Evolutionary conservation across 1,140 invertebrate genomes (phyloP), one percentile per base, ranked within the genome.

Genomic region (Meloidogyne chitwoodi): DNA sequence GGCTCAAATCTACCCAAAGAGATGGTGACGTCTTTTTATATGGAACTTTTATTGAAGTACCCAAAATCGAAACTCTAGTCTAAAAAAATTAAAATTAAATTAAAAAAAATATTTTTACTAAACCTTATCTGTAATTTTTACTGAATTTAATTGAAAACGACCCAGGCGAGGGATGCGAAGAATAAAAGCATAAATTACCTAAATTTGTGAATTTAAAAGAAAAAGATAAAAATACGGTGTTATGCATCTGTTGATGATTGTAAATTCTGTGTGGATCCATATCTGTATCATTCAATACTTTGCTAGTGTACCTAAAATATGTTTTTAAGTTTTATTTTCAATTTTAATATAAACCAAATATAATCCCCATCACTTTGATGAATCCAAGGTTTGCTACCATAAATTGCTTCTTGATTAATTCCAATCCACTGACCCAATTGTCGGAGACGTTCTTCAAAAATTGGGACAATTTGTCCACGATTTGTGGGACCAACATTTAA

Each of bases 381-480:
- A 29, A 84, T 83, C 85, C 85, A 85, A 8, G 93, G 93, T 34
- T 88, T 90, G 0, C 91, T 91, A n/a, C 88, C 89, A 84, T 94
- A 98, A 83, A 98, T 93, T 0, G 93, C 93, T 87, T 95, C 92
- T 3, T 93, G 94, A 86, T 96, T 96, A 1, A 92, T 87, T 14
- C 89, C 82, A 8, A 98, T 87, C 93, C 94, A 96, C 14, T 86
- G 76, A 56, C 92, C 92, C n/a, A 91, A 63, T 80, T 90, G 87
- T 2, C 90, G 85, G 0, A 98, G 89, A 76, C 94, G 89, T 84
- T 97, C 93, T 89, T 96, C 91, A 88, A 93, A 96, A 83, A 98
- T 93, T 11, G 93, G 92, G 12, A 90, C 84, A 73, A 98, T 95
- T 61, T 69, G 66, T 16, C 79, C 79, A 31, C 48, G 67, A 16